Percentiles rank a stretch among this genome's conserved stretches.
Conservation (phyloP, 2,797 vertebrate species). For the Sebastes hopkinsi region DNA sequence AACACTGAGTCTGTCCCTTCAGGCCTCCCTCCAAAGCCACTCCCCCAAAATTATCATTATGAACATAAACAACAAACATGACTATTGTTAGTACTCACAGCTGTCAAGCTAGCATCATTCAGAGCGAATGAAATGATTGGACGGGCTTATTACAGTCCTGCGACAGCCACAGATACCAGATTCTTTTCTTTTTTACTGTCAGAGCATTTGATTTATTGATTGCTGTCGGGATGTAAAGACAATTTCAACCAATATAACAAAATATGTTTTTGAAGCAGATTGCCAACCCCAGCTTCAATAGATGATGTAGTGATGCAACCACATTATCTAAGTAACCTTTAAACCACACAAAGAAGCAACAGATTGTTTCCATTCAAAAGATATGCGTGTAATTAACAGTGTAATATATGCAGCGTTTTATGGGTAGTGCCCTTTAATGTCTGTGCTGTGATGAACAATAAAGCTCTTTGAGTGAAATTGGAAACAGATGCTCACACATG, state of each 20-base stretch:
- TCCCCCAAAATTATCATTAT: too few relatives aligned
- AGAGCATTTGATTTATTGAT: background rate
- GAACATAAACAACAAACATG: too few relatives aligned
- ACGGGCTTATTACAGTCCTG: background rate
- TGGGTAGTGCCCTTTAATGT: constrained; percentile 54
- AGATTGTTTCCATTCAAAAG: constrained; percentile 28
- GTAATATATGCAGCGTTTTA: constrained; percentile 47
- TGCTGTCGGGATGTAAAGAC: background rate
- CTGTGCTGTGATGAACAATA: constrained; percentile 52
- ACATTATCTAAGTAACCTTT: constrained; percentile 42
- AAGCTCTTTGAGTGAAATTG: constrained; percentile 54
- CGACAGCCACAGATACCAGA: too few relatives aligned
- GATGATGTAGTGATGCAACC: background rate
- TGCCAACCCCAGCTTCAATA: background rate
- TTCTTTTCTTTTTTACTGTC: background rate
- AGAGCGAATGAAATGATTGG: background rate
- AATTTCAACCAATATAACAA: too few relatives aligned
- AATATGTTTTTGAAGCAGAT: background rate
- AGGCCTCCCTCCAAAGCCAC: too few relatives aligned
- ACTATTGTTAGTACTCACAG: too few relatives aligned
- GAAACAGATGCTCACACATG: constrained; percentile 65
- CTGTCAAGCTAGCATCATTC: background rate
- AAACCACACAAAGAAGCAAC: constrained; percentile 16
- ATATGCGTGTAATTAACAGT: constrained; percentile 40
- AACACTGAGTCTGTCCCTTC: too few relatives aligned